Evolutionary conservation across 2,888 invertebrate genomes (phyloP).

Genomic region (Cerastis leucographa): DNA sequence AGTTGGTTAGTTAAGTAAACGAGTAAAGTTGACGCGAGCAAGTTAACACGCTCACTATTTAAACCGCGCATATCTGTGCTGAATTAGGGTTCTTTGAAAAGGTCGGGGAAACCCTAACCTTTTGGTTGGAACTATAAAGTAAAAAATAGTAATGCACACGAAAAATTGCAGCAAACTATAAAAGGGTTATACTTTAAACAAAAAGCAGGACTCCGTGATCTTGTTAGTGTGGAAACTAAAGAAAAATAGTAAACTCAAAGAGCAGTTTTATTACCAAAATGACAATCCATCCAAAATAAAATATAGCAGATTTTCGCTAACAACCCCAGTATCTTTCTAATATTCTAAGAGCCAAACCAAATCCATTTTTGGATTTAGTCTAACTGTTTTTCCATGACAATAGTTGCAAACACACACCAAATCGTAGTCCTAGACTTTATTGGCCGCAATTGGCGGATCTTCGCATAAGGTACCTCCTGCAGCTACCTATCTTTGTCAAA

Average conservation of each 20-base stretch:
- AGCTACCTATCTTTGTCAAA: too few relatives aligned
- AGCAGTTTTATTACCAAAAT: neutral
- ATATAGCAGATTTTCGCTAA: neutral
- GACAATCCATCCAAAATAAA: neutral
- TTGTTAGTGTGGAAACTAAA: neutral
- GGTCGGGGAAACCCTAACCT: conserved; percentile 48
- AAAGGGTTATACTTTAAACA: neutral
- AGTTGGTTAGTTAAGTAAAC: conserved; percentile 64
- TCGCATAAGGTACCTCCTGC: too few relatives aligned
- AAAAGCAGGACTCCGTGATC: neutral
- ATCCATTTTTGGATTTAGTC: too few relatives aligned
- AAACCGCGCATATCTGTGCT: conserved; percentile 57
- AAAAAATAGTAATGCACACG: conserved; percentile 17
- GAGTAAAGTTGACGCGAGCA: conserved; percentile 58
- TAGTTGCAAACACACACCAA: too few relatives aligned
- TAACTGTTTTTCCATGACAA: too few relatives aligned
- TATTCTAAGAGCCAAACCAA: too few relatives aligned
- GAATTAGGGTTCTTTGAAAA: conserved; percentile 61
- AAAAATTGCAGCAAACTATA: conserved; percentile 13
- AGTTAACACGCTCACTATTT: conserved; percentile 61
- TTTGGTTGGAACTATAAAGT: conserved; percentile 39
- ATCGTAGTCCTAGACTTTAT: too few relatives aligned
- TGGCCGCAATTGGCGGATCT: too few relatives aligned
- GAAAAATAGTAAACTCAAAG: neutral
- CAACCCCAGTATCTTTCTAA: neutral